Evolutionary conservation across 2,797 vertebrate species (phyloP).

Genomic region (Falco novaeseelandiae): DNA sequence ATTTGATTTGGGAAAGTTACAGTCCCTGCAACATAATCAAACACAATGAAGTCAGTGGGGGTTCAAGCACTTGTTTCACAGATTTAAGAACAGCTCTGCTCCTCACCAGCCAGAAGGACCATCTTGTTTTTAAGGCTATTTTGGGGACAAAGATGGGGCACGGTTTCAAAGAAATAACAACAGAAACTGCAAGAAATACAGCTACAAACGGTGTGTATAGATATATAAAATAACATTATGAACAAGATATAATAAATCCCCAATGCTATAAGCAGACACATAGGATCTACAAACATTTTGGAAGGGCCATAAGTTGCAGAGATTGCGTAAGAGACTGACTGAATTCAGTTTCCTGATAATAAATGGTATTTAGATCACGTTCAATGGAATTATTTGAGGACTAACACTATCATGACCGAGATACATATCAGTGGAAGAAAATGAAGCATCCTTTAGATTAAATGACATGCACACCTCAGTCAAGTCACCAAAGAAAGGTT

Average conservation of each 20-base stretch:
- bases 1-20: neutral
- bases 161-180: neutral
- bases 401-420: neutral
- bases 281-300: neutral
- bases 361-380: neutral
- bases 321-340: neutral
- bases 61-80: neutral
- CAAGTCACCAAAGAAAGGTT: neutral
- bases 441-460: neutral
- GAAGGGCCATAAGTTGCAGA: neutral
- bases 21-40: neutral
- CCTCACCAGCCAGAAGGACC: neutral
- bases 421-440: neutral
- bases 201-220: neutral
- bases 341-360: neutral
- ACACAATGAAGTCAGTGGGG: neutral
- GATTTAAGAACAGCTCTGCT: neutral
- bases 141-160: neutral
- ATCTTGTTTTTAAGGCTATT: neutral
- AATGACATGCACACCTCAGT: neutral
- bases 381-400: neutral
- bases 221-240: neutral
- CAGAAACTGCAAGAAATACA: neutral
- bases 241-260: neutral
- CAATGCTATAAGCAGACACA: neutral